Percentiles rank a stretch among this genome's conserved stretches.
phyloP scores from a whole-genome alignment of 2,888 invertebrate genomes.

The Lathronympha strigana region DNA sequence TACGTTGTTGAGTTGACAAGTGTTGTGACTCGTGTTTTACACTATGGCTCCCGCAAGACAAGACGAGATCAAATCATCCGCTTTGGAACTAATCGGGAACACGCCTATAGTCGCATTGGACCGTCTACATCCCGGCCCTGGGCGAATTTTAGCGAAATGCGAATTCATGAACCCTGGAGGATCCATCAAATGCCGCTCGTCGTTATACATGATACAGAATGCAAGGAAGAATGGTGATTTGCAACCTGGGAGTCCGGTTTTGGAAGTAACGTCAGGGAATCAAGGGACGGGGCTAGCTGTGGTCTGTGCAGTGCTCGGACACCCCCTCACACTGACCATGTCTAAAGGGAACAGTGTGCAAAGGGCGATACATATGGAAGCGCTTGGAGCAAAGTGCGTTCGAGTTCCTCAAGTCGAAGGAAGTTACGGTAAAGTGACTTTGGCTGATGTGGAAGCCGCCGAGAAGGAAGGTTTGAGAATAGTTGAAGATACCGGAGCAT shows the following conservation, averaged over 20 bases:
- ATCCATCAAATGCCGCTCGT: slow-evolving; percentile 75
- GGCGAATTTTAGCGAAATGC: slow-evolving; percentile 75
- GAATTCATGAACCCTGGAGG: slow-evolving; percentile 80
- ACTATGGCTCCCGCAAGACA: slow-evolving; percentile 53
- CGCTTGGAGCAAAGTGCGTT: slow-evolving; percentile 73
- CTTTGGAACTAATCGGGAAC: slow-evolving; percentile 75
- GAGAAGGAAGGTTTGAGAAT: slow-evolving; percentile 65
- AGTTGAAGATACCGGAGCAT: slow-evolving; percentile 66
- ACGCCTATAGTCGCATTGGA: slow-evolving; percentile 77
- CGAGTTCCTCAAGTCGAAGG: slow-evolving; percentile 77
- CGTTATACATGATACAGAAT: slow-evolving; percentile 69
- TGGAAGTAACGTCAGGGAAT: slow-evolving; percentile 78
- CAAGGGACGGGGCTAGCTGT: slow-evolving; percentile 78
- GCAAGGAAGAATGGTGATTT: slow-evolving; percentile 64
- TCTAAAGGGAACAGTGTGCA: slow-evolving; percentile 76
- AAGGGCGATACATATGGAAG: slow-evolving; percentile 77
- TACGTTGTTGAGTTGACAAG: not conserved
- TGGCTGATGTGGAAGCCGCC: slow-evolving; percentile 69
- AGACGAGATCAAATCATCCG: slow-evolving; percentile 73
- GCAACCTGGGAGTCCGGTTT: slow-evolving; percentile 66
- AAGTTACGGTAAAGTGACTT: slow-evolving; percentile 74
- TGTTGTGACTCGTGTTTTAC: slow-evolving; percentile 27
- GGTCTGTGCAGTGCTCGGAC: slow-evolving; percentile 73
- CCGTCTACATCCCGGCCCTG: slow-evolving; percentile 71
- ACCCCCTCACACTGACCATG: slow-evolving; percentile 77